Evolutionary conservation across 2,113 vertebrate species (phyloP).

Genomic region (Tor tambroides): DNA sequence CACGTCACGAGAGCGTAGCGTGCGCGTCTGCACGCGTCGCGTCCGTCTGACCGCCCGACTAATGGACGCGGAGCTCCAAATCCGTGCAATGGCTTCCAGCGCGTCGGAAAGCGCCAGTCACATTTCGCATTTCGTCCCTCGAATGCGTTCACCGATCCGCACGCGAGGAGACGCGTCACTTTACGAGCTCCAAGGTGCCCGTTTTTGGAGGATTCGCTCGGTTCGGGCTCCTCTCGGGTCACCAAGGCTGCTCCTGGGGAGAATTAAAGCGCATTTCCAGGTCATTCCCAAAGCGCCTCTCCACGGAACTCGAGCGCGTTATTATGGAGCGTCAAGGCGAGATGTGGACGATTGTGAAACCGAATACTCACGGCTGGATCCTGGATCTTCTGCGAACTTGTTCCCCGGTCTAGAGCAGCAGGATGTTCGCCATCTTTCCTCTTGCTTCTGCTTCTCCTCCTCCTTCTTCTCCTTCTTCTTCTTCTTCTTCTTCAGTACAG

Average conservation of each 20-base stretch:
- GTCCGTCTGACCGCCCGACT: not conserved
- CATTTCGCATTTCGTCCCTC: not conserved
- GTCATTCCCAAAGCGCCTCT: slow-evolving; percentile 81
- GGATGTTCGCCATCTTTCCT: slow-evolving; percentile 53
- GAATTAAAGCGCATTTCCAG: slow-evolving; percentile 76
- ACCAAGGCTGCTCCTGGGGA: too few species aligned
- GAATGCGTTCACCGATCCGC: not conserved
- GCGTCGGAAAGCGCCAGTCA: not conserved
- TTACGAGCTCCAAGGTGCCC: slow-evolving; percentile 54
- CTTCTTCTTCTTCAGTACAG: slow-evolving; percentile 43
- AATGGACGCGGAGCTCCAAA: slow-evolving; percentile 35
- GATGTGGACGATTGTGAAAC: not conserved
- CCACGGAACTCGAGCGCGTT: slow-evolving; percentile 75
- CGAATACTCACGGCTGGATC: slow-evolving; percentile 51
- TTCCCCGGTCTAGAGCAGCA: slow-evolving; percentile 50
- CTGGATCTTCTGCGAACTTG: slow-evolving; percentile 45
- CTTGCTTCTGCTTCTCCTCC: slow-evolving; percentile 19
- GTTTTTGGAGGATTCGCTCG: slow-evolving; percentile 50
- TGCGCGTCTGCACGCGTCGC: slow-evolving; percentile 14
- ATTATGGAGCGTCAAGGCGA: slow-evolving; percentile 65
- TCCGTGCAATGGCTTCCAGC: slow-evolving; percentile 43
- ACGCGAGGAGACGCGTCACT: slow-evolving; percentile 10
- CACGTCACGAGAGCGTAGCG: slow-evolving; percentile 26
- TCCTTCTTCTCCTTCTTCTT: slow-evolving; percentile 29
- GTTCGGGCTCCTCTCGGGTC: not conserved